These are phyloP conservation scores for Euspilapteryx auroguttella DNA, from an alignment of 2,888 invertebrate genomes.

Conservation along the genomic window DNA sequence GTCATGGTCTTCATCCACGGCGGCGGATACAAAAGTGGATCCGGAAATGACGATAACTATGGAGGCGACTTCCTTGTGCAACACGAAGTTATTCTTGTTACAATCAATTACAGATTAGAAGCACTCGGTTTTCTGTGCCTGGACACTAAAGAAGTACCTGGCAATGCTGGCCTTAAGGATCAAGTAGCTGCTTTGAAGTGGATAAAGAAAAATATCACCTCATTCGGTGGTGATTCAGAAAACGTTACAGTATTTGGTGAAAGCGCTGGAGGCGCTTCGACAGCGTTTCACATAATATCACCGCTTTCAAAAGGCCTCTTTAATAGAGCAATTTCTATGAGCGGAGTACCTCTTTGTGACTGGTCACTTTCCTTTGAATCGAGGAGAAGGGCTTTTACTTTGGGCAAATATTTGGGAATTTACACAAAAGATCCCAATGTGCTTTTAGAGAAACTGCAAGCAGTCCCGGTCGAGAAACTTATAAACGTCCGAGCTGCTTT, in stretches of 20 bases:
- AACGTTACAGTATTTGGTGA: constrained; percentile 47
- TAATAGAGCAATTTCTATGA: constrained; percentile 13
- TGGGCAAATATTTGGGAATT: constrained; percentile 20
- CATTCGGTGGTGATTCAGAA: constrained; percentile 35
- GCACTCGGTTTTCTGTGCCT: constrained; percentile 34
- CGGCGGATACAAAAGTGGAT: constrained; percentile 28
- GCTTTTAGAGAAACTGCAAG: constrained; percentile 22
- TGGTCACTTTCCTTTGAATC: constrained; percentile 19
- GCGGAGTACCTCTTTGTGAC: constrained; percentile 19
- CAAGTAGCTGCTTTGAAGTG: constrained; percentile 40
- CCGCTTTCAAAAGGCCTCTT: constrained; percentile 31
- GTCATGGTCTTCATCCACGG: constrained; percentile 44
- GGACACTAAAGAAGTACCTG: constrained; percentile 35
- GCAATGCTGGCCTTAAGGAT: constrained; percentile 49
- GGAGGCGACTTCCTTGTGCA: not conserved
- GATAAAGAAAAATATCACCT: constrained; percentile 31
- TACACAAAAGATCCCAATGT: constrained; percentile 18
- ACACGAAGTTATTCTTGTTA: not conserved
- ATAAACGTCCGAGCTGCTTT: constrained; percentile 14
- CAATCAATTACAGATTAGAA: constrained; percentile 28
- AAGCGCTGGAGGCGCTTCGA: constrained; percentile 32
- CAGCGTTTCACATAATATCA: constrained; percentile 30
- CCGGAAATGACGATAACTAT: constrained; percentile 14
- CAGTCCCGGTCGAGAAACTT: constrained; percentile 16
- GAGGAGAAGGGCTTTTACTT: constrained; percentile 16